These are phyloP conservation scores for Cremastinae sp. DNA, from an alignment of 2,888 invertebrate species.

Conservation along the genomic window DNA sequence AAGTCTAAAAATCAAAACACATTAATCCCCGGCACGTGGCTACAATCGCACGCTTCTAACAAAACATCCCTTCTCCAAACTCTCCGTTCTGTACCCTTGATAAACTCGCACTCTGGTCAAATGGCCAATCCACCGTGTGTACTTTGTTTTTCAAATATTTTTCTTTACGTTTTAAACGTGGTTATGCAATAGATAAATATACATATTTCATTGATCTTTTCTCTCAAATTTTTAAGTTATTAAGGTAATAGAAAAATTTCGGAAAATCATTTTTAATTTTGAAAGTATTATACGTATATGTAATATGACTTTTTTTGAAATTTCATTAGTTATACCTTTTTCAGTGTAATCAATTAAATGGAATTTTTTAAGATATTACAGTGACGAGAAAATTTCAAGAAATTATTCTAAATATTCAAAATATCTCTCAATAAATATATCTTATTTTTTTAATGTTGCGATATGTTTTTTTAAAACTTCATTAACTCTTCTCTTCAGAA, in stretches of 20 bases:
- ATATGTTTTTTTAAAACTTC: slow-evolving; percentile 18
- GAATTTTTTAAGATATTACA: too few species aligned
- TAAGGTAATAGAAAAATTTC: too few species aligned
- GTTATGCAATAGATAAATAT: slow-evolving; percentile 17
- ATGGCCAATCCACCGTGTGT: slow-evolving; percentile 55
- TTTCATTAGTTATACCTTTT: too few species aligned
- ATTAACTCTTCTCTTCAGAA: not conserved
- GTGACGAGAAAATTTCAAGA: too few species aligned
- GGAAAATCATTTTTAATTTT: too few species aligned
- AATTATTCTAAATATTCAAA: too few species aligned
- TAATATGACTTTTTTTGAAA: too few species aligned
- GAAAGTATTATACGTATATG: too few species aligned
- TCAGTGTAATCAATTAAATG: too few species aligned
- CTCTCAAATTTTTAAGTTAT: not conserved
- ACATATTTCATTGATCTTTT: slow-evolving; percentile 2
- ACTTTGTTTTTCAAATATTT: slow-evolving; percentile 39
- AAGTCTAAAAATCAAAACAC: slow-evolving; percentile 81
- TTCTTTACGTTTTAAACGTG: slow-evolving; percentile 19
- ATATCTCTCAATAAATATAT: too few species aligned
- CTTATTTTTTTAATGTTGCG: too few species aligned
- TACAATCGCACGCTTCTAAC: slow-evolving; percentile 76
- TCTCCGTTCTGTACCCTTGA: slow-evolving; percentile 26
- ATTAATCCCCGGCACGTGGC: slow-evolving; percentile 80
- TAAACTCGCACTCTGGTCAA: slow-evolving; percentile 56
- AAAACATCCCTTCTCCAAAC: slow-evolving; percentile 66